Base-by-base conservation (phyloP, 1,140 invertebrate genomes). In the Macrocentrus cingulum region DNA sequence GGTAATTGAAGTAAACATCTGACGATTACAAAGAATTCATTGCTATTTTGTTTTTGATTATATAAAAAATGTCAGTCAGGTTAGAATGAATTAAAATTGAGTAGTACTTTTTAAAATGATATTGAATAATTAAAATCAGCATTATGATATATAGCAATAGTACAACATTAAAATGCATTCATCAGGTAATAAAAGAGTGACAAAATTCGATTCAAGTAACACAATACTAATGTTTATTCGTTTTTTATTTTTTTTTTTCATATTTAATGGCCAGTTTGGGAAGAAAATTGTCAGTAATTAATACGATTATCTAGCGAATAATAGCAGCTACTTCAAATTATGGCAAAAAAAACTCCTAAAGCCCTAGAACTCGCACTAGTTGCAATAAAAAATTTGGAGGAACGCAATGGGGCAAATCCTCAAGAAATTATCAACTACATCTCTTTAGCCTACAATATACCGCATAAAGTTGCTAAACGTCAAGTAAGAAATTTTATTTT, bases 381-480 rank as follows among this genome's bases (percentile, higher is more conserved):
- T 2, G 65, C 69, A 1, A 70, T 72, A 5, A 71, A 63, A 29
- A 66, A 67, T n/a, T 53, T 72, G 22, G 53, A 62, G 1, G 58
- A 71, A 23, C 8, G 46, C 9, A 64, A 57, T 46, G 70, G 70
- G 2, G 68, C 66, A 2, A 70, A 63, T 1, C 61, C 65, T 1
- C 42, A 25, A 8, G 69, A 70, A 34, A 72, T 71, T 16, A 46
- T 67, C 23, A 60, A 60, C 44, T 72, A 71, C 22, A 54, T 72
- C 4, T 56, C 67, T 0, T 61, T 57, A 0, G 29, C 62, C n/a
- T 60, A 65, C 5, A 29, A 69, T 6, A 16, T 69, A 0, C 23
- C 65, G 5, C 3, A 9, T 8, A 23, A 50, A 34, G 23, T 41
- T 1, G 66, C 63, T 9, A 66, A 63, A 23, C 63, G 65, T 61